Conservation (phyloP, 2,888 invertebrate species). For the Dynastes grantii region DNA sequence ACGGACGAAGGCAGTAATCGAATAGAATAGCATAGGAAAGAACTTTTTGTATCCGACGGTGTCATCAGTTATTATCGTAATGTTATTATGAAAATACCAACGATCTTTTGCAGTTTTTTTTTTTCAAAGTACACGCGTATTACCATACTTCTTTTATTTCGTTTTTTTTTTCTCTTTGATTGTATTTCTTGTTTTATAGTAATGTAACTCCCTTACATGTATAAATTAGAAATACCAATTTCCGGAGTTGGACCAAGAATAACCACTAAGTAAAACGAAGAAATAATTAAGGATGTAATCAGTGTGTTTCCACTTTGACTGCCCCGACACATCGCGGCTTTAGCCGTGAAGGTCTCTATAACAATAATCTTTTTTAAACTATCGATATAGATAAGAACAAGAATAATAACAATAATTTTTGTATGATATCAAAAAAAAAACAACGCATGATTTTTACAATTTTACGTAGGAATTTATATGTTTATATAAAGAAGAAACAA, state of each 20-base stretch:
- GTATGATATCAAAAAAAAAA: constrained; percentile 41
- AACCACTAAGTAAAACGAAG: constrained; percentile 7
- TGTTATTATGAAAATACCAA: constrained; percentile 24
- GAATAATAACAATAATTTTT: constrained; percentile 49
- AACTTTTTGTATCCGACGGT: background rate
- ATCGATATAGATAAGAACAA: constrained; percentile 35
- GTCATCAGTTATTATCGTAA: background rate
- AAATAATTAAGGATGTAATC: constrained; percentile 17
- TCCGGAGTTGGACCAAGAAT: constrained; percentile 30
- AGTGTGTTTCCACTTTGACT: constrained; percentile 24
- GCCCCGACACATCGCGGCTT: background rate
- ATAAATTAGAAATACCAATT: constrained; percentile 24
- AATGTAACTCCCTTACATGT: background rate
- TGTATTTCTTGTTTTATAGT: constrained; percentile 15
- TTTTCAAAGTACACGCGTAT: constrained; percentile 14
- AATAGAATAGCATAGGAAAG: constrained; percentile 51
- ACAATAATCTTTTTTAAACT: constrained; percentile 9
- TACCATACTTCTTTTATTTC: background rate
- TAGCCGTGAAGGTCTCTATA: background rate
- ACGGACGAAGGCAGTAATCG: constrained; percentile 66
- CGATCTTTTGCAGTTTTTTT: background rate
- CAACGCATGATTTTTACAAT: constrained; percentile 49
- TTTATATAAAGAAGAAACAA: constrained; percentile 46
- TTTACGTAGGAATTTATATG: constrained; percentile 52
- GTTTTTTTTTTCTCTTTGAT: background rate